These are phyloP conservation scores for Callinectes sapidus DNA, from an alignment of 2,888 invertebrate species.

Conservation along the genomic window DNA sequence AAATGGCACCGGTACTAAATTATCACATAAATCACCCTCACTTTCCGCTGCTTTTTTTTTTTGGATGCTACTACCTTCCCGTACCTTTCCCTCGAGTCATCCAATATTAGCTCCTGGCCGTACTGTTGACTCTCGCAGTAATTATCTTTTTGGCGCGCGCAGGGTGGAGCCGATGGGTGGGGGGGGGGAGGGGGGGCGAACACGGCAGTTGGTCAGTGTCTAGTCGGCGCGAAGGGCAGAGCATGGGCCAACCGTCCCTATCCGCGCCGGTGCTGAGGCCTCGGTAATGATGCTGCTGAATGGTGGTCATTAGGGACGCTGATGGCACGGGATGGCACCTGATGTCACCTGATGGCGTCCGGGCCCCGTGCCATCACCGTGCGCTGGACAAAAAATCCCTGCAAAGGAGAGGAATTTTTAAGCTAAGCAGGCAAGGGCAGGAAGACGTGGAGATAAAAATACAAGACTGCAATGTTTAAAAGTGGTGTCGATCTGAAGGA, in stretches of 20 bases:
- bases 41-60: neutral
- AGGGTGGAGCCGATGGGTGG: neutral
- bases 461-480: neutral
- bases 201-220: neutral
- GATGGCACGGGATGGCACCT: conserved; percentile 30
- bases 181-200: neutral
- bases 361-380: conserved; percentile 8
- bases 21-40: neutral
- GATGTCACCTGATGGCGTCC: conserved; percentile 26
- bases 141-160: conserved; percentile 10
- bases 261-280: neutral
- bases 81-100: neutral
- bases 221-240: neutral
- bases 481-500: neutral
- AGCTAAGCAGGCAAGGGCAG: neutral
- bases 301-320: conserved; percentile 32
- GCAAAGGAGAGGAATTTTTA: neutral
- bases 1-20: neutral
- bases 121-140: neutral
- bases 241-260: neutral
- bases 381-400: neutral
- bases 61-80: neutral
- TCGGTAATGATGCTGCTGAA: conserved; percentile 26
- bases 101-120: conserved; percentile 2
- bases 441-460: neutral